phyloP scores from a whole-genome alignment of 2,888 invertebrate genomes.

The Leptothorax acervorum region DNA sequence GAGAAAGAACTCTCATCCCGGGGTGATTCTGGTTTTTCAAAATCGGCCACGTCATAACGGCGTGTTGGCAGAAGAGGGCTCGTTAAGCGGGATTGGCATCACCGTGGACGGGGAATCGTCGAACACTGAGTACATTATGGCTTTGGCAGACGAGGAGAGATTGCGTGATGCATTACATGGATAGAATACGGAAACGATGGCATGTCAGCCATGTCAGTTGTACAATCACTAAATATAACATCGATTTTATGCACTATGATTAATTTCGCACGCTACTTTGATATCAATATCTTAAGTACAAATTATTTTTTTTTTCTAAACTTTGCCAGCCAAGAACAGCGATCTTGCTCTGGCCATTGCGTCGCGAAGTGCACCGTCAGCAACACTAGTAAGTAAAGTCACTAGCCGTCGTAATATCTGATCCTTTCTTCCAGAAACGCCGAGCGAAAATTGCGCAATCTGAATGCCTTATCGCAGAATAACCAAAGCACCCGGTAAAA shows the following conservation, averaged over 20 bases:
- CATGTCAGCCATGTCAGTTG: background rate
- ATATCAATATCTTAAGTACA: background rate
- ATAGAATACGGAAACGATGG: background rate
- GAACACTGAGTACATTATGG: conserved; percentile 17
- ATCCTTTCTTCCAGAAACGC: conserved; percentile 13
- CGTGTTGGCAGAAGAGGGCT: conserved; percentile 25
- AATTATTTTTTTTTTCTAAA: background rate
- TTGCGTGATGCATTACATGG: background rate
- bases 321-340: background rate
- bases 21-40: conserved; percentile 32
- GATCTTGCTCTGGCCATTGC: background rate
- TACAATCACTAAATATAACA: background rate
- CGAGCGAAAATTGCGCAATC: conserved; percentile 25
- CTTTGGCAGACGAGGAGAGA: background rate
- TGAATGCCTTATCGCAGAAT: conserved; percentile 33
- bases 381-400: background rate
- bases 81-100: conserved; percentile 25
- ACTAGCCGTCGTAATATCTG: conserved; percentile 20
- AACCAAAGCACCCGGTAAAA: conserved; percentile 36
- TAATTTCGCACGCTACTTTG: background rate
- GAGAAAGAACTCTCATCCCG: conserved; percentile 15
- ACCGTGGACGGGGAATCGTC: background rate
- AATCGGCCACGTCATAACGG: conserved; percentile 44
- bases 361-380: conserved; percentile 24
- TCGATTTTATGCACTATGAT: background rate